A percentile compares a stretch with the other conserved stretches of the same genome.
Conservation (phyloP, 1,140 invertebrate genomes). For the Anoplophora glabripennis region DNA sequence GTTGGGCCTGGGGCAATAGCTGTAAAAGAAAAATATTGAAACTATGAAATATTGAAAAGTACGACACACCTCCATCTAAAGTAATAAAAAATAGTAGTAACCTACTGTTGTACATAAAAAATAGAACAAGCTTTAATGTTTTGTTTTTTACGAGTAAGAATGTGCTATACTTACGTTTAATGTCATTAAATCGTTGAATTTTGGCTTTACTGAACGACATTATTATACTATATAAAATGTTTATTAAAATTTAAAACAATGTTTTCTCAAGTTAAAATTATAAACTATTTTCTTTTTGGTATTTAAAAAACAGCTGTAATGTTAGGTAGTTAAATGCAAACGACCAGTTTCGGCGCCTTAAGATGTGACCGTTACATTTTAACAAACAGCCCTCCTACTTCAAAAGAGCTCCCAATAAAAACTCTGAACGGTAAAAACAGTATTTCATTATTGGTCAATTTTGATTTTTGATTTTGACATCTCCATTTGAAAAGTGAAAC, state of each 20-base stretch:
- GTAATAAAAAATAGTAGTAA: background rate
- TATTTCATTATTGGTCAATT: too few relatives aligned
- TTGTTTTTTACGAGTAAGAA: background rate
- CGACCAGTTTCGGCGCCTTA: too few relatives aligned
- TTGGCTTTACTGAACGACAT: conserved; percentile 49
- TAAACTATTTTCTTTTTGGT: too few relatives aligned
- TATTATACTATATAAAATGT: background rate
- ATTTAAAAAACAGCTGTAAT: too few relatives aligned
- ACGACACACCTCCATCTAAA: conserved; percentile 1
- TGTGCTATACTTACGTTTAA: conserved; percentile 37
- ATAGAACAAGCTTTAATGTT: background rate
- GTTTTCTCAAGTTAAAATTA: too few relatives aligned
- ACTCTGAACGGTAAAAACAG: too few relatives aligned
- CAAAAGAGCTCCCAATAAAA: too few relatives aligned
- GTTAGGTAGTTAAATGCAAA: too few relatives aligned
- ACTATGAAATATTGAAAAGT: conserved; percentile 10
- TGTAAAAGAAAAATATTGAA: conserved; percentile 19
- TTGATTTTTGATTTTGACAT: too few relatives aligned
- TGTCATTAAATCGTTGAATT: conserved; percentile 46
- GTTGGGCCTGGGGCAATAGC: conserved; percentile 35
- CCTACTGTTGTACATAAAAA: conserved; percentile 1
- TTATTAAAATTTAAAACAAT: too few relatives aligned
- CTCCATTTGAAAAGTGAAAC: too few relatives aligned
- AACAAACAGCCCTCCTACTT: background rate
- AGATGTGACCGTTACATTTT: background rate